Conservation (phyloP, 1,140 invertebrate genomes). For the Drosophila micromelanica region DNA sequence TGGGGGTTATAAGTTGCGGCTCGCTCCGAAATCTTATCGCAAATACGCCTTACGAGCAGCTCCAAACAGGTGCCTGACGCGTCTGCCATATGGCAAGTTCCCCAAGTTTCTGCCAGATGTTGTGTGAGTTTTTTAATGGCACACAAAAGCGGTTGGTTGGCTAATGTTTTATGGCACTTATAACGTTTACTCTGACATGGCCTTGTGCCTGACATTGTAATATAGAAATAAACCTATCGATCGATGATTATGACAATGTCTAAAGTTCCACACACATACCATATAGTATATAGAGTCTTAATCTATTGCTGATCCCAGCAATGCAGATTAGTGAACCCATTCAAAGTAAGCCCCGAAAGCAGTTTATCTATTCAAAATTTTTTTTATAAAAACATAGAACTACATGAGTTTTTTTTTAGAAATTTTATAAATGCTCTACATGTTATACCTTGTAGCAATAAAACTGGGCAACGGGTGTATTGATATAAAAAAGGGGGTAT, state of each 20-base stretch:
- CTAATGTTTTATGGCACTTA: conserved; percentile 18
- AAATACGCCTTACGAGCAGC: conserved; percentile 16
- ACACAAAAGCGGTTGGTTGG: conserved; percentile 1
- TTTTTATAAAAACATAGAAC: background rate
- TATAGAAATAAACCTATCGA: background rate
- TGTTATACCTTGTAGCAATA: no score
- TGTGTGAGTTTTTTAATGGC: background rate
- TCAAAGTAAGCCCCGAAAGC: conserved; percentile 6
- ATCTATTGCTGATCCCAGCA: conserved; percentile 8
- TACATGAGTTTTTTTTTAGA: background rate
- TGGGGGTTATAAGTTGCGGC: background rate
- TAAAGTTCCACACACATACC: conserved; percentile 1
- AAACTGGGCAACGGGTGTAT: no score
- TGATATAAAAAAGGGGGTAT: no score
- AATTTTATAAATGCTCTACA: no score
- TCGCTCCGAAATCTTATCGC: conserved; percentile 29
- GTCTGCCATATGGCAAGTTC: background rate
- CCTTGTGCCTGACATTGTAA: conserved; percentile 57
- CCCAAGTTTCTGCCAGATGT: conserved; percentile 11
- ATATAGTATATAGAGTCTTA: conserved; percentile 6
- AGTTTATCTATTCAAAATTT: background rate
- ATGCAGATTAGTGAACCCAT: conserved; percentile 16
- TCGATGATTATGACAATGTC: conserved; percentile 15
- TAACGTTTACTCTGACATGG: conserved; percentile 26
- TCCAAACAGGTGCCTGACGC: conserved; percentile 23